These are phyloP conservation scores for Ascaphus truei DNA, from an alignment of 2,113 vertebrate species.

Conservation along the genomic window DNA sequence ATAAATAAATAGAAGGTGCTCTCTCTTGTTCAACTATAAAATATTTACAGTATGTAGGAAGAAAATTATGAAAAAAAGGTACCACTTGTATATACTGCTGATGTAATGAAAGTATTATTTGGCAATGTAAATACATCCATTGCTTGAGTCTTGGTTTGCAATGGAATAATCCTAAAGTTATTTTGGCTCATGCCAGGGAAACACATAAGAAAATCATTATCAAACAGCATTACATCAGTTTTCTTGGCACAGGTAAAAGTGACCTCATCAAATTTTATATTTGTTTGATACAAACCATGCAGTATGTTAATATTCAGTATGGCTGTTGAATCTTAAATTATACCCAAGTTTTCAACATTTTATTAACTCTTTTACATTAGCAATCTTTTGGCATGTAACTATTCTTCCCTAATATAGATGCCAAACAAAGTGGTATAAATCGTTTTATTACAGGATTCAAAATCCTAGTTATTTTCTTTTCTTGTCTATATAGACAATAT, in stretches of 20 bases:
- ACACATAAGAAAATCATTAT: conserved; percentile 30
- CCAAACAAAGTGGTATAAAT: no score
- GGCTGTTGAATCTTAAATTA: not conserved
- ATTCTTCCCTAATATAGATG: no score
- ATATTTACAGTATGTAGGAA: no score
- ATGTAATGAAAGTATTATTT: not conserved
- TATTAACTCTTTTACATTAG: no score
- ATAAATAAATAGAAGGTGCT: no score
- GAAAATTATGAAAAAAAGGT: conserved; percentile 3
- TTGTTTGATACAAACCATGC: conserved; percentile 32
- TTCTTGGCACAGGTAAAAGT: not conserved
- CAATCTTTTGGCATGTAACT: no score
- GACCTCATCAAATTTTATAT: conserved; percentile 19
- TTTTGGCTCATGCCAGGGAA: conserved; percentile 21
- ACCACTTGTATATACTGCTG: not conserved
- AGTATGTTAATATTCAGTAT: conserved; percentile 16
- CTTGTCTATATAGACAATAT: no score
- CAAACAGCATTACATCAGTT: conserved; percentile 26
- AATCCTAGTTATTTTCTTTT: no score
- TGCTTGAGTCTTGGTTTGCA: conserved; percentile 15
- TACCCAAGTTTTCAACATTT: conserved; percentile 3
- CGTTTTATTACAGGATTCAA: no score
- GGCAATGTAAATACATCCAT: not conserved
- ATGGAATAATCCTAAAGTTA: conserved; percentile 28
- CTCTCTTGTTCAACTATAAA: no score